A percentile compares a stretch with the other conserved stretches of the same genome.
Evolutionary conservation across 1,140 invertebrate genomes (phyloP).

Genomic region (Globodera rostochiensis): DNA sequence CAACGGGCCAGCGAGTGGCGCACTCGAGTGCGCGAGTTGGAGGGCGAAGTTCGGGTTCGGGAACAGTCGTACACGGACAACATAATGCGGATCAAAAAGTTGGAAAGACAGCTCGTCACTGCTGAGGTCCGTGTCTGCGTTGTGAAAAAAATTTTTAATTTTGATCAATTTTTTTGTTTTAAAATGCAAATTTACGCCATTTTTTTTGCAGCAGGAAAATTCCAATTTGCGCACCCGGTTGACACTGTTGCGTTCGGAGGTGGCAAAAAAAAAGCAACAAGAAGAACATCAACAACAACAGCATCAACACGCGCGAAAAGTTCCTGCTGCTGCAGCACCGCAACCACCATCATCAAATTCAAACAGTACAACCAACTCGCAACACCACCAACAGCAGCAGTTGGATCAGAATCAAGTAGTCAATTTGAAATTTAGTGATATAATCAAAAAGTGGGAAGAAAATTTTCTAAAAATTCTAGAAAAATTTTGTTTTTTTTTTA

Average conservation of each 20-base stretch:
- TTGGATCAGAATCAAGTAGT: too few relatives aligned
- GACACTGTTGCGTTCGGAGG: not conserved
- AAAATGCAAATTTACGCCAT: not conserved
- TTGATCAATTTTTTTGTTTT: not conserved
- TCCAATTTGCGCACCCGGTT: constrained; percentile 11
- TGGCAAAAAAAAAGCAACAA: not conserved
- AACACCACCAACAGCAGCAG: not conserved
- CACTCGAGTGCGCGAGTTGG: constrained; percentile 7
- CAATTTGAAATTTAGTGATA: too few relatives aligned
- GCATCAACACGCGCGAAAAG: not conserved
- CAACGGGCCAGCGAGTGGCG: constrained; percentile 2
- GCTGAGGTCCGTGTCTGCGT: not conserved
- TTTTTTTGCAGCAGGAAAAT: constrained; percentile 16
- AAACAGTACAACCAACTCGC: not conserved
- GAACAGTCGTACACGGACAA: constrained; percentile 14
- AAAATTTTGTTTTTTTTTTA: too few relatives aligned
- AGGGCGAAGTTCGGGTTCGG: constrained; percentile 9
- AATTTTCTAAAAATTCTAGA: too few relatives aligned
- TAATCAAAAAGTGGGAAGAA: too few relatives aligned
- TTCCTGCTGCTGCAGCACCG: not conserved
- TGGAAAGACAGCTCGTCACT: not conserved
- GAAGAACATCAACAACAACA: not conserved
- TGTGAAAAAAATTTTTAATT: not conserved
- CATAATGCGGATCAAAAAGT: not conserved
- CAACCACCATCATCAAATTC: not conserved